Evolutionary conservation across 2,888 invertebrate species (phyloP).

Genomic region (Magallana nippona): DNA sequence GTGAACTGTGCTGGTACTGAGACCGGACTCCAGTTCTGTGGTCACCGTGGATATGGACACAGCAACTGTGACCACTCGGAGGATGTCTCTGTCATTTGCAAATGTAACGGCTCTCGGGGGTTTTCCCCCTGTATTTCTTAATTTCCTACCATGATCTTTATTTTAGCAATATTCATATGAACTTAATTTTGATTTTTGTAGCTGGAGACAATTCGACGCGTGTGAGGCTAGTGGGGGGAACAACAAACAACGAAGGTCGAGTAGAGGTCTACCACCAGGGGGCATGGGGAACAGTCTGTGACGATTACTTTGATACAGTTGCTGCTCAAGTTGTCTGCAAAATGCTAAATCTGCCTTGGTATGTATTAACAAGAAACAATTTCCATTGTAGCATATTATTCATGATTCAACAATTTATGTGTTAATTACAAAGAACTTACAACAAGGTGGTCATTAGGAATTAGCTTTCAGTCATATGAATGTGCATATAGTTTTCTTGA

Average conservation of each 20-base stretch:
- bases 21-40: constrained; percentile 61
- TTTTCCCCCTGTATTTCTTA: background rate
- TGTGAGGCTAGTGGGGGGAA: constrained; percentile 53
- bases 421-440: too few species aligned
- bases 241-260: constrained; percentile 50
- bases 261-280: constrained; percentile 55
- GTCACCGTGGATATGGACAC: constrained; percentile 66
- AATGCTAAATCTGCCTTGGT: constrained; percentile 62
- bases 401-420: too few species aligned
- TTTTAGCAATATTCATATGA: too few species aligned
- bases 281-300: constrained; percentile 61
- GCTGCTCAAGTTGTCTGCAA: constrained; percentile 57
- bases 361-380: constrained; percentile 35
- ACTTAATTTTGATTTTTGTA: background rate
- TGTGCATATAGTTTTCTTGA: too few species aligned
- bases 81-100: constrained; percentile 64
- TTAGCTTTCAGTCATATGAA: too few species aligned
- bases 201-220: constrained; percentile 32
- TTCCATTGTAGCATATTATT: background rate
- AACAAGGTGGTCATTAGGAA: too few species aligned
- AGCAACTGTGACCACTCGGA: constrained; percentile 63
- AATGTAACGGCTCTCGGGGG: constrained; percentile 42
- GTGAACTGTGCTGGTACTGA: constrained; percentile 65
- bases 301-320: constrained; percentile 52
- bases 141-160: too few species aligned